Percentiles rank a stretch among this genome's conserved stretches.
Conservation (phyloP, 1,140 invertebrate genomes). For the Wasmannia auropunctata region DNA sequence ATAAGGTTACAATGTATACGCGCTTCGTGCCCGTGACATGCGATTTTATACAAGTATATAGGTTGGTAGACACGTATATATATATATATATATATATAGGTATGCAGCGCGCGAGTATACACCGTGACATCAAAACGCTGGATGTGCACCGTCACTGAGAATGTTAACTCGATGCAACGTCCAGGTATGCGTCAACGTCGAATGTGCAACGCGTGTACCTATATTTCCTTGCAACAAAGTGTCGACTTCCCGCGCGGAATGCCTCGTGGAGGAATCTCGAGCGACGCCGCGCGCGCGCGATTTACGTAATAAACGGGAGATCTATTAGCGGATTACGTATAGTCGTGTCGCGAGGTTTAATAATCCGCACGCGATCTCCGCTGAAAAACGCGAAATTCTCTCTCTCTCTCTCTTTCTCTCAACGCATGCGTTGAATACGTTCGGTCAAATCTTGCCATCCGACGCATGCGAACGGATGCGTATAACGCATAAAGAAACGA, state of each 20-base stretch:
- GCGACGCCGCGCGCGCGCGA: too few species aligned
- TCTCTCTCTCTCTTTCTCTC: too few species aligned
- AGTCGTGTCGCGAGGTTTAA: conserved; percentile 11
- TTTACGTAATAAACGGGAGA: conserved; percentile 11
- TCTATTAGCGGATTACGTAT: conserved; percentile 2
- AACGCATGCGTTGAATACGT: conserved; percentile 1
- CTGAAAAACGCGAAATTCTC: conserved; percentile 28
- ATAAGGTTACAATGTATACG: neutral
- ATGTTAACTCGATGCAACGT: conserved; percentile 43
- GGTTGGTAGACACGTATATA: too few species aligned
- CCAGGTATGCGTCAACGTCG: conserved; percentile 24
- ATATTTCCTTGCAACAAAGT: conserved; percentile 48
- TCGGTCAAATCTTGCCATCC: neutral
- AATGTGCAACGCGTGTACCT: neutral
- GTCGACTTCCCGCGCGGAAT: conserved; percentile 14
- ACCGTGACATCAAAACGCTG: conserved; percentile 26
- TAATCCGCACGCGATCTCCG: conserved; percentile 2
- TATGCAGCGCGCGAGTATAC: too few species aligned
- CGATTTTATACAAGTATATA: neutral
- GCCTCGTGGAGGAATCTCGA: too few species aligned
- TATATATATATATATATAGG: too few species aligned
- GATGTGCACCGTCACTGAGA: conserved; percentile 48
- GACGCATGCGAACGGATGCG: neutral
- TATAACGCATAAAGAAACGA: neutral
- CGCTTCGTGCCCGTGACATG: neutral